These are phyloP conservation scores for Panthera leo DNA, from an alignment of 2,113 vertebrate genomes.

Conservation along the genomic window DNA sequence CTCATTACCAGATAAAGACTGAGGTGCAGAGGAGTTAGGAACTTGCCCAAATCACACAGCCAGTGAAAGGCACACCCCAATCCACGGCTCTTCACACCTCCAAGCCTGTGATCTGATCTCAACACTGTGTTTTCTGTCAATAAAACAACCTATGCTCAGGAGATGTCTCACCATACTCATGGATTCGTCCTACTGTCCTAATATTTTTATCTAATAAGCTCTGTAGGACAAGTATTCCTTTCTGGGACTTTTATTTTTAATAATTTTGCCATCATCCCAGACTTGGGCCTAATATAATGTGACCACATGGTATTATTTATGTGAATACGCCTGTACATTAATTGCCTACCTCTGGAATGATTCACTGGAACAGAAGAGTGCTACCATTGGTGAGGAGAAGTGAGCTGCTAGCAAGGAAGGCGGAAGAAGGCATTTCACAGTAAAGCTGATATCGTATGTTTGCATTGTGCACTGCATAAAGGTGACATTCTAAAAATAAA, in stretches of 20 bases:
- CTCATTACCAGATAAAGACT: not conserved
- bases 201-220: not conserved
- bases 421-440: not conserved
- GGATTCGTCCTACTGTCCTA: not conserved
- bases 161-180: not conserved
- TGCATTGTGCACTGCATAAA: not conserved
- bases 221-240: not conserved
- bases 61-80: not conserved
- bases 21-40: not conserved
- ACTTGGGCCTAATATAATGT: not conserved
- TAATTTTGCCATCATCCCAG: not conserved
- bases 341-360: not conserved
- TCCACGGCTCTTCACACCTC: not conserved
- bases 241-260: not conserved
- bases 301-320: not conserved
- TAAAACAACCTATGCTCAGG: not conserved
- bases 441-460: not conserved
- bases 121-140: not conserved
- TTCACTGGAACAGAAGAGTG: not conserved
- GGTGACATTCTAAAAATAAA: slow-evolving; percentile 12
- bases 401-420: not conserved
- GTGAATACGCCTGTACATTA: not conserved
- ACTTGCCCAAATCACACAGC: not conserved
- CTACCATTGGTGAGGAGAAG: not conserved
- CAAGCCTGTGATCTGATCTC: not conserved